Base-by-base conservation (phyloP, 1,140 invertebrate genomes). In the Xylocopa sonorina region DNA sequence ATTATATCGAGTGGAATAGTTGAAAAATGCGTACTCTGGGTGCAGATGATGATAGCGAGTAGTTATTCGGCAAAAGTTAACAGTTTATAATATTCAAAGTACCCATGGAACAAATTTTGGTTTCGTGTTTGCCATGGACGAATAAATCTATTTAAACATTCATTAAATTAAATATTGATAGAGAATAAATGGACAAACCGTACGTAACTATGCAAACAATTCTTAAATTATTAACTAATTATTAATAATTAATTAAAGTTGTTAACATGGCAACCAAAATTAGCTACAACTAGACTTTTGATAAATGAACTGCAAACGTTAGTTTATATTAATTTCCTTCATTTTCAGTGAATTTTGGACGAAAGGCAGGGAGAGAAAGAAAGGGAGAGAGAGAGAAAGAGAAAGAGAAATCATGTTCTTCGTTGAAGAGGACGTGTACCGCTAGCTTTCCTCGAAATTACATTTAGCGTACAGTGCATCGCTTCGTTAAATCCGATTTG, bases 361-460 rank as follows among this genome's bases (percentile, higher is more conserved):
- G 50, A n/a, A n/a, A n/a, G n/a, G n/a, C n/a, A n/a, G n/a, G n/a
- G n/a, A n/a, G n/a, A n/a, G n/a, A n/a, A n/a, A n/a, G n/a, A n/a
- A n/a, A n/a, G n/a, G n/a, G n/a, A n/a, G n/a, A n/a, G n/a, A n/a
- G n/a, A n/a, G n/a, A n/a, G n/a, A n/a, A n/a, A n/a, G n/a, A n/a
- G n/a, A n/a, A n/a, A 71, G 46, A n/a, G 41, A 71, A 78, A 71
- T 50, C 55, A 16, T 50, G 55, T 7, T 34, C 27, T 16, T 16
- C 34, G 16, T 3, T 48, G 32, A 32, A 43, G 18, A 38, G 32
- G 46, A 62, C n/a, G 24, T 68, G 18, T 16, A 29, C 46, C 18
- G 53, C 55, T 69, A 50, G 75, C 51, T 71, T 71, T 58, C 24
- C 43, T 78, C 41, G 16, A 78, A 78, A 71, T 71, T 78, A 71